Base-by-base conservation (phyloP, 2,797 vertebrate species). In the Chelmon rostratus region DNA sequence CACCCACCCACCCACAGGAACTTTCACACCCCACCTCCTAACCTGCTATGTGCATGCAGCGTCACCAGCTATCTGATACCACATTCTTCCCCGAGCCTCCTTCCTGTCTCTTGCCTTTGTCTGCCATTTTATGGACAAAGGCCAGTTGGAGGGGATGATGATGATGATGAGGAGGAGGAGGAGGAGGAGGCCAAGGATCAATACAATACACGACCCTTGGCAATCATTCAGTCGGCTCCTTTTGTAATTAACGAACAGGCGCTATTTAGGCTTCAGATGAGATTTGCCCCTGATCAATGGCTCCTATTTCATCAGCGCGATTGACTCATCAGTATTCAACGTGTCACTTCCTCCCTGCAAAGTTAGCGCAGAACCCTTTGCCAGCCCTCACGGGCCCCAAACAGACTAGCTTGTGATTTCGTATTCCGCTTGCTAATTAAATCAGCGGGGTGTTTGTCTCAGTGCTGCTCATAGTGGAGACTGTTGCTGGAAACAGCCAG, bases 51-150 rank as follows among this genome's bases (percentile, higher is more conserved):
- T 81, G 64, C 79, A 61, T 89, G 84, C 83, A 81, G 84, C 50
- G 42, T 87, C 75, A 81, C 72, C 25, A 65, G 84, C 87, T 69
- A 90, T 92, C 87, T 86, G 89, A 92, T 91, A 84, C 77, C 66
- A 13, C 81, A 88, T 87, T 89, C 83, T 89, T 89, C 68, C 75
- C 47, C 46, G 18, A 64, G 66, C 50, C 53, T 62, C 69, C 85
- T 86, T 90, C 88, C 91, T 88, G 78, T 81, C 83, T 64, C 76
- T 74, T 64, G 76, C 62, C 80, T 89, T 86, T 87, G 84, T 84
- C 74, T 86, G 73, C 54, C 68, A 12, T 79, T 89, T 87, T 84
- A 73, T 74, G 69, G 84, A 87, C 91, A 92, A 89, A 89, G 86
- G 61, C 77, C 83, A 68, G 68, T 81, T 62, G 77, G 68, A 75